A percentile compares a stretch with the other conserved stretches of the same genome.
Conservation (phyloP, 2,113 vertebrate species). For the Hypomesus transpacificus region DNA sequence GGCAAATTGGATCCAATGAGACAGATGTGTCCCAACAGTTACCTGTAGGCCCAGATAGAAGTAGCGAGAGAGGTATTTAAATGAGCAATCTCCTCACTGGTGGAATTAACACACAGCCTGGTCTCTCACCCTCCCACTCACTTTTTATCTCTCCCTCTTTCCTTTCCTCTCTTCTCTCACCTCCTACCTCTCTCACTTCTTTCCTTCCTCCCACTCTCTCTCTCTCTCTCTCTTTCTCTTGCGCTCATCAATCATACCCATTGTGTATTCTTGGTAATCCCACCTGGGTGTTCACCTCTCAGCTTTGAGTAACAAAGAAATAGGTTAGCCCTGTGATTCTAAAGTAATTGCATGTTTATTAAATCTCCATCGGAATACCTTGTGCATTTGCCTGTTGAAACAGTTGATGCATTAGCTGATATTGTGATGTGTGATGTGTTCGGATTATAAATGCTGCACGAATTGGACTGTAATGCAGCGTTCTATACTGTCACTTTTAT, state of each 20-base stretch:
- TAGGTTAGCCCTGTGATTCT: constrained; percentile 21
- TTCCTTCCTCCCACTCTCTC: neutral
- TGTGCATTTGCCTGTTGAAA: neutral
- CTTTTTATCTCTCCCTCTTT: neutral
- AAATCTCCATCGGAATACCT: constrained; percentile 5
- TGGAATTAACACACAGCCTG: constrained; percentile 16
- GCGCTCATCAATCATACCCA: constrained; percentile 29
- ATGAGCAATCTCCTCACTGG: constrained; percentile 10
- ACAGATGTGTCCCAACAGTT: constrained; percentile 44
- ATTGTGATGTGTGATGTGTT: no score
- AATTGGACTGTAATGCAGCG: no score
- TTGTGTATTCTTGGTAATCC: constrained; percentile 37
- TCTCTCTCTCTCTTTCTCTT: constrained; percentile 5
- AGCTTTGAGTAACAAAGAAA: constrained; percentile 29
- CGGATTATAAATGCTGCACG: no score
- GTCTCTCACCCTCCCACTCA: neutral
- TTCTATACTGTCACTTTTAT: no score
- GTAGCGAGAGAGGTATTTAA: constrained; percentile 9
- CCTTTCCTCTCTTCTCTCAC: neutral
- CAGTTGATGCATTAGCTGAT: neutral
- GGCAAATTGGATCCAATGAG: constrained; percentile 10
- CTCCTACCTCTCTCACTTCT: neutral
- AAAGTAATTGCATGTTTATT: constrained; percentile 18
- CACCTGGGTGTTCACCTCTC: constrained; percentile 25
- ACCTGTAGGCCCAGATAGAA: constrained; percentile 15